Percentiles rank a stretch among this genome's conserved stretches.
These are phyloP conservation scores for Tetragnatha versicolor DNA, from an alignment of 1,140 invertebrate genomes.

Conservation along the genomic window DNA sequence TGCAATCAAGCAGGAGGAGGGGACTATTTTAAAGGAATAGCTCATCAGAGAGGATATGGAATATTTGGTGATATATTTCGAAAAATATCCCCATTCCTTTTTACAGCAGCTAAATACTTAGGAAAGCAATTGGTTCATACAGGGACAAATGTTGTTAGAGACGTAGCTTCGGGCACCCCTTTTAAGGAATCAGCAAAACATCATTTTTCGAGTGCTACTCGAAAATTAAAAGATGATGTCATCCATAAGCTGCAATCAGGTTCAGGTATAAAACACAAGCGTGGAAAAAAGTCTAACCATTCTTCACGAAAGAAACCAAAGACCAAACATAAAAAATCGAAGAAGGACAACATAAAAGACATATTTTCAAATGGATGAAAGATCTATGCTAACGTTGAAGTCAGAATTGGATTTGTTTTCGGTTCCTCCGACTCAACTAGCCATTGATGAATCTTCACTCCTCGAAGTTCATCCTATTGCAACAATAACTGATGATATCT, in stretches of 20 bases:
- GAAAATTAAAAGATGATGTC: constrained; percentile 5
- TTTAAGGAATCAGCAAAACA: constrained; percentile 19
- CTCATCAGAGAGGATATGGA: constrained; percentile 13
- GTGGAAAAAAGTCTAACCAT: neutral
- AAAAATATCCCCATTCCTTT: neutral
- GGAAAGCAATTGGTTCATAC: neutral
- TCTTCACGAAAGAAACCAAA: neutral
- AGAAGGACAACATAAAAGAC: too few relatives aligned
- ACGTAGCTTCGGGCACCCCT: neutral
- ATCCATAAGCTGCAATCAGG: constrained; percentile 13
- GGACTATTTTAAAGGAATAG: neutral
- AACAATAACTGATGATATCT: neutral
- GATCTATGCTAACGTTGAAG: neutral
- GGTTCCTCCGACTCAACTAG: neutral
- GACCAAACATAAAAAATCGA: neutral
- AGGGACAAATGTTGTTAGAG: neutral
- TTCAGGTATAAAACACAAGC: constrained; percentile 28
- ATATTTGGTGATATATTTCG: neutral
- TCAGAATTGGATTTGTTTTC: neutral
- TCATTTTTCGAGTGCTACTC: neutral
- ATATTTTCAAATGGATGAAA: constrained; percentile 23
- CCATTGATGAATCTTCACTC: neutral
- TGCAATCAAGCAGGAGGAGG: neutral
- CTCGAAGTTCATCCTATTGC: constrained; percentile 7
- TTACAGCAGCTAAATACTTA: constrained; percentile 10